Percentiles rank a stretch among this genome's conserved stretches.
phyloP scores from a whole-genome alignment of 2,888 invertebrate genomes.

The Matsumyia berberina region DNA sequence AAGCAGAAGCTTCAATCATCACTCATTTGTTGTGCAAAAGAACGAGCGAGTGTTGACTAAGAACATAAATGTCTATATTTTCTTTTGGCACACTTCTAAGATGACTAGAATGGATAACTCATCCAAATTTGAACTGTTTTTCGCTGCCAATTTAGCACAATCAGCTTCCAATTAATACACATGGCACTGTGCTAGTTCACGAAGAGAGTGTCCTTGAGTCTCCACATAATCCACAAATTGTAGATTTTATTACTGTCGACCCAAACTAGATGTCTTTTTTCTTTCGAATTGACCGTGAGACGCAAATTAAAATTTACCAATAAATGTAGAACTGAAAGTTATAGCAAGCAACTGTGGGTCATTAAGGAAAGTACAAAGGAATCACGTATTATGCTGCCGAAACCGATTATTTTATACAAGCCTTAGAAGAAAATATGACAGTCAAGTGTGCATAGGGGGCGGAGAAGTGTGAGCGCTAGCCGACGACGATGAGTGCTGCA shows the following conservation, averaged over 20 bases:
- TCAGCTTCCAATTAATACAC: neutral
- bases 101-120: neutral
- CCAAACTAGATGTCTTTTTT: slow-evolving; percentile 18
- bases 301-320: slow-evolving; percentile 16
- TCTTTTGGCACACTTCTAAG: no score
- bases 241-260: slow-evolving; percentile 10
- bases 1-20: no score
- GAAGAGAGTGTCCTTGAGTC: slow-evolving; percentile 1
- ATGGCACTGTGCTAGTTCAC: neutral
- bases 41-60: no score
- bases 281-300: slow-evolving; percentile 21
- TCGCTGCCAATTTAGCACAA: neutral
- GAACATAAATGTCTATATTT: no score
- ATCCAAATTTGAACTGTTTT: neutral
- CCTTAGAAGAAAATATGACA: slow-evolving; percentile 17
- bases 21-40: no score
- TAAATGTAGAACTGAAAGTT: slow-evolving; percentile 40
- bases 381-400: slow-evolving; percentile 36
- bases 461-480: neutral
- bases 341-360: slow-evolving; percentile 53
- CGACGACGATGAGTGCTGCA: slow-evolving; percentile 13
- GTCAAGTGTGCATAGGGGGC: slow-evolving; percentile 5
- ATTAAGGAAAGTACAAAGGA: slow-evolving; percentile 17
- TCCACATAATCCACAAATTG: neutral
- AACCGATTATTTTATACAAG: slow-evolving; percentile 12